Base-by-base conservation (phyloP, 2,797 vertebrate genomes). In the Champsocephalus gunnari region DNA sequence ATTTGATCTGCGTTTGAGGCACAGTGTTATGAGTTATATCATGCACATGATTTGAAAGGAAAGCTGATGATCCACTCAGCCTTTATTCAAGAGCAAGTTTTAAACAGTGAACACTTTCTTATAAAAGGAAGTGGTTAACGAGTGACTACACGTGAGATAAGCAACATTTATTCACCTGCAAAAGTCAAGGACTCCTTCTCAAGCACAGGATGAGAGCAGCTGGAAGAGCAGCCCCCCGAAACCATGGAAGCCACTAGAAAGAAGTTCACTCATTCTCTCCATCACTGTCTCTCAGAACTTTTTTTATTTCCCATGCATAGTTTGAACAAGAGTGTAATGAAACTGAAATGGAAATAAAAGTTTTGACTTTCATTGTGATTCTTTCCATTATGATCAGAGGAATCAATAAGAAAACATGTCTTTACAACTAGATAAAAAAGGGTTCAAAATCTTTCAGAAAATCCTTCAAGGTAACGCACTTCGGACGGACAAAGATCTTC, bases 251-350 rank as follows among this genome's bases (percentile, higher is more conserved):
- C 41, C 14, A 34, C 43, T 28, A 32, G 34, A 54, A 84, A 83
- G 62, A 79, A 83, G 43, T 19, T 32, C 44, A 73, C 38, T 48
- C 66, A 34, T 67, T 61, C 50, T 68, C 59, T 43, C 67, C n/a
- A 51, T 88, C 92, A 89, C 89, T 93, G 92, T 95, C 93, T 94
- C 92, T 93, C 90, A 90, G 93, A 93, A 94, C 89, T 82, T 87
- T 94, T 93, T 94, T 93, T 86, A 90, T 95, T 96, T 95, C 89
- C 93, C 95, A 96, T 96, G 95, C 95, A 96, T 96, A 96, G 95
- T 95, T 96, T 95, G 94, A 93, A 95, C 94, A 95, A 91, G 91
- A 94, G 92, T 94, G 93, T 95, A 95, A 94, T 95, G 95, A 86
- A 94, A 91, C 89, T 85, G 87, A 91, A 90, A 71, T 67, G 6